phyloP scores from a whole-genome alignment of 2,888 invertebrate species.

The Thysanoteuthis rhombus region DNA sequence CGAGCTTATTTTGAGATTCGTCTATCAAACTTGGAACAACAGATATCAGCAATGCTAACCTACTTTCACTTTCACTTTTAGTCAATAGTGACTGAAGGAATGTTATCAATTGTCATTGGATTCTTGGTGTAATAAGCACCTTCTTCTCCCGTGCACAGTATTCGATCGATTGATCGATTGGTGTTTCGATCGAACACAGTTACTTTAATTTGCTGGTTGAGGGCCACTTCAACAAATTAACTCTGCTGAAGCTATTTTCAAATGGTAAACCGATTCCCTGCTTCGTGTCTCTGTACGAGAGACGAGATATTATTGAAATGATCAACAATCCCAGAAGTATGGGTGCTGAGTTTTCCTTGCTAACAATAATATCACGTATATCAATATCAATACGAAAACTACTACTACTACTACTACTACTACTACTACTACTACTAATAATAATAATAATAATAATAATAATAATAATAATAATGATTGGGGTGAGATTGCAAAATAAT shows the following conservation, averaged over 20 bases:
- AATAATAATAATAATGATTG: too few species aligned
- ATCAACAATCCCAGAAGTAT: neutral
- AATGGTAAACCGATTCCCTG: neutral
- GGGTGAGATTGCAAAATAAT: too few species aligned
- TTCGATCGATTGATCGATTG: neutral
- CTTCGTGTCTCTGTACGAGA: neutral
- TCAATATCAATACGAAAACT: too few species aligned
- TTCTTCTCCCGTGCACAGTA: neutral
- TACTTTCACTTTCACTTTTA: neutral
- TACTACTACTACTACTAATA: too few species aligned
- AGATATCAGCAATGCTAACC: neutral
- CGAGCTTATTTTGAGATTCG: too few species aligned
- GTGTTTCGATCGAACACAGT: neutral
- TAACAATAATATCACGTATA: too few species aligned
- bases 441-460: too few species aligned
- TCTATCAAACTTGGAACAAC: too few species aligned
- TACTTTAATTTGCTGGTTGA: neutral
- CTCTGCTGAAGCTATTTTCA: neutral
- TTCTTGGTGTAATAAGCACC: neutral
- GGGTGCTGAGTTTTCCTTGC: neutral
- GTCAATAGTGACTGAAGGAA: neutral
- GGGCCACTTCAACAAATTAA: neutral
- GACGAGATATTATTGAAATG: neutral
- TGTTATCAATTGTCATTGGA: neutral
- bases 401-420: too few species aligned